Percentiles rank a stretch among this genome's conserved stretches.
Conservation (phyloP, 2,888 invertebrate species). For the Uropetala carovei region DNA sequence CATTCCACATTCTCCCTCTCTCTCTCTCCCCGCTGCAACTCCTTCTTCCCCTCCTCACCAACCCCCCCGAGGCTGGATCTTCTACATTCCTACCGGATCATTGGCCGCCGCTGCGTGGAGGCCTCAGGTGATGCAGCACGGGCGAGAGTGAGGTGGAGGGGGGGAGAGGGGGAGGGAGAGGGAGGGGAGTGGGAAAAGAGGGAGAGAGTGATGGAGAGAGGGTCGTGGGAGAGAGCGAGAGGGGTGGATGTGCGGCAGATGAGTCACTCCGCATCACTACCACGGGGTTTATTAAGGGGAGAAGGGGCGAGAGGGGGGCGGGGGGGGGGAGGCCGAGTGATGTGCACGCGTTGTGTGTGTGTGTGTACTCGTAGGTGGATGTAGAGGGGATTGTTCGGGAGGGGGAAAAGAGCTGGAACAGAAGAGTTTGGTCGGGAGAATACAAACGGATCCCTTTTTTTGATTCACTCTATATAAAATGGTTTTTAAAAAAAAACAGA, state of each 20-base stretch:
- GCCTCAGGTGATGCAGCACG: not conserved
- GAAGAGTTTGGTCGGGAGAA: no score
- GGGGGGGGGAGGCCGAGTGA: not conserved
- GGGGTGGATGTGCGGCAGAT: no score
- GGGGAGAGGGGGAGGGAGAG: not conserved
- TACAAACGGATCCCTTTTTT: no score
- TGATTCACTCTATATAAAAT: not conserved
- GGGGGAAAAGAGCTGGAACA: not conserved
- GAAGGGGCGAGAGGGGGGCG: not conserved
- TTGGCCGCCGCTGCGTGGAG: conserved; percentile 4
- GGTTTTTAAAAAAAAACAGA: not conserved
- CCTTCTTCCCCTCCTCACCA: not conserved
- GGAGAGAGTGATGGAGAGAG: no score
- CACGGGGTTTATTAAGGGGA: not conserved
- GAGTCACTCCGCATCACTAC: no score
- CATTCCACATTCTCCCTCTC: not conserved
- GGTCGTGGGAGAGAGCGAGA: no score
- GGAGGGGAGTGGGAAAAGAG: not conserved
- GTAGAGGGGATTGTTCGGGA: not conserved
- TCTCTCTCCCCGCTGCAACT: no score
- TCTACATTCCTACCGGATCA: conserved; percentile 16
- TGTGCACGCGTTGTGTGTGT: not conserved
- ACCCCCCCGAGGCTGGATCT: conserved; percentile 13
- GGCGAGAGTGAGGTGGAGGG: not conserved
- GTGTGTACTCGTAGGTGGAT: not conserved